Evolutionary conservation across 2,797 vertebrate genomes (phyloP).

Genomic region (Spinibarbus caldwelli): DNA sequence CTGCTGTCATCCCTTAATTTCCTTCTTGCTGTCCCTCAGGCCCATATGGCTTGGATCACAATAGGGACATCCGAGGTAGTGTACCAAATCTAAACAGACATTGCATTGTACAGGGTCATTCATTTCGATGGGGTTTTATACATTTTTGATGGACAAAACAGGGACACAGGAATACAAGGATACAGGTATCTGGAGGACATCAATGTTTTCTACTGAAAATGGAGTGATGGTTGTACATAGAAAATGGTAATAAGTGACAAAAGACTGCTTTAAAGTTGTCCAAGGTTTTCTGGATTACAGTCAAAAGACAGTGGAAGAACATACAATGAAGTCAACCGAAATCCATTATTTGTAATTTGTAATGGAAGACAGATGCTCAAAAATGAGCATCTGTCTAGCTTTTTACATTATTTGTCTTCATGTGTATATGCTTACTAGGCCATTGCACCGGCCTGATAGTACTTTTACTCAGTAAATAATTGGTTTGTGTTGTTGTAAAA

Average conservation of each 20-base stretch:
- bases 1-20: slow-evolving; percentile 29
- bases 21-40: not conserved
- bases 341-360: not conserved
- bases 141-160: not conserved
- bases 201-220: not conserved
- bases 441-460: not conserved
- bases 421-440: not conserved
- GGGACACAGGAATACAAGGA: not conserved
- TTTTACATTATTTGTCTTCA: not conserved
- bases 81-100: slow-evolving; percentile 16
- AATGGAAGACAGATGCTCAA: not conserved
- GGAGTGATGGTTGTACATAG: not conserved
- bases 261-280: not conserved
- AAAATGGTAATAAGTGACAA: not conserved
- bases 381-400: not conserved
- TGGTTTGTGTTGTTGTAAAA: not conserved
- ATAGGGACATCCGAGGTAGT: not conserved
- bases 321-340: not conserved
- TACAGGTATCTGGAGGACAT: not conserved
- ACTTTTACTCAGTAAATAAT: not conserved
- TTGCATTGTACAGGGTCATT: not conserved
- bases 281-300: not conserved
- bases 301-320: not conserved
- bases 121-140: not conserved
- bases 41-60: slow-evolving; percentile 30